Evolutionary conservation across 2,797 vertebrate genomes (phyloP), one percentile per base, ranked within the genome.

Genomic region (Scolopax rusticola): DNA sequence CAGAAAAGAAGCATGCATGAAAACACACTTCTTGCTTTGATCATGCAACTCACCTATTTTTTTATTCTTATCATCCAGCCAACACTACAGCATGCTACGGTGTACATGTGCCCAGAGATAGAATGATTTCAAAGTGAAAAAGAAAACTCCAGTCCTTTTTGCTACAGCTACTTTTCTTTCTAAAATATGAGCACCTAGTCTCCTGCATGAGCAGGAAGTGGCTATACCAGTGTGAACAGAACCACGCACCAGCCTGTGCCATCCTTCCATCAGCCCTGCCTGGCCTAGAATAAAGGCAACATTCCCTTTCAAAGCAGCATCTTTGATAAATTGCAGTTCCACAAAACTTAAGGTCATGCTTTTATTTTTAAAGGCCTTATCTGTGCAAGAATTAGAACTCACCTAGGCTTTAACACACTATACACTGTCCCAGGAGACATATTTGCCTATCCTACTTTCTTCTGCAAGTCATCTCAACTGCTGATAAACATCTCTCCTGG

Each of bases 1-100:
- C 54, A 97, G 23, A 97, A 79, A 86, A 87, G 47, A 56, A 90
- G 43, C 43, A 70, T 60, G n/a, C 71, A 10, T 65, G 30, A 82
- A 61, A 82, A 86, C 19, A 50, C 11, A 11, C 2, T 12, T 54
- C 36, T 43, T 73, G 53, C 68, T 71, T 51, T 67, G 43, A 47
- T 75, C 41, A 50, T 6, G 27, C 59, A 78, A 25, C 30, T 56
- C 59, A 15, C 25, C 61, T 19, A 0, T 12, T 12, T 43, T 81
- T 87, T 38, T 75, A 40, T 40, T 51, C 27, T 43, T 59, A 63
- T 7, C 45, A 20, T 9, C 60, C 8, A 82, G 79, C 5, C 20
- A 54, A 6, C 28, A 33, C 27, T 53, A 60, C 23, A 64, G 20
- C 38, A 38, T 5, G 14, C 14, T 40, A 70, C 23, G 20, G 23